Percentiles rank a stretch among this genome's conserved stretches.
Evolutionary conservation across 2,797 vertebrate genomes (phyloP).

Genomic region (Manis javanica): DNA sequence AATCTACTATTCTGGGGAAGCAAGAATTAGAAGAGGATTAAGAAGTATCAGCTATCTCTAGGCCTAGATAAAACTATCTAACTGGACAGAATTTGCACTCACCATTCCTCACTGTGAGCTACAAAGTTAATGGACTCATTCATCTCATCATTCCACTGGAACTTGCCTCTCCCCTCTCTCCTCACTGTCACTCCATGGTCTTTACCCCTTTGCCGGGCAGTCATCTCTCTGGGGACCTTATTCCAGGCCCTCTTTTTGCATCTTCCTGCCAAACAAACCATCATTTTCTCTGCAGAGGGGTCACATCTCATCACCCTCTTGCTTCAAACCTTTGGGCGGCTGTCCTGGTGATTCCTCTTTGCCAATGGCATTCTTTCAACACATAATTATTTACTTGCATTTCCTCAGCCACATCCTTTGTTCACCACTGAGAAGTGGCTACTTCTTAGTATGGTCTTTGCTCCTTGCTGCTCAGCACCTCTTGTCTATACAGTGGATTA

Average conservation of each 20-base stretch:
- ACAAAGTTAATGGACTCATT: background rate
- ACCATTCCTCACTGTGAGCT: no score
- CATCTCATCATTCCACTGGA: background rate
- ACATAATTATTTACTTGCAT: background rate
- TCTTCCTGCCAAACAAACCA: background rate
- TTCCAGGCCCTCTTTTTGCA: no score
- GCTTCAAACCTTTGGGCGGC: background rate
- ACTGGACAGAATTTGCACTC: background rate
- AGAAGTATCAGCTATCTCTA: background rate
- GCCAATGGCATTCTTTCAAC: background rate
- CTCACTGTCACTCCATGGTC: background rate
- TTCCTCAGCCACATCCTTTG: background rate
- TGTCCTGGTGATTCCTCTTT: background rate
- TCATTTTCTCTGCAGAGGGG: background rate
- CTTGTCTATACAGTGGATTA: background rate
- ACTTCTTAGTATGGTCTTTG: background rate
- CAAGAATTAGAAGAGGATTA: background rate
- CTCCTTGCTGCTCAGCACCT: background rate
- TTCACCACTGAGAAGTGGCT: background rate
- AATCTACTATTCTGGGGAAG: background rate
- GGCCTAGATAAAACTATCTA: no score
- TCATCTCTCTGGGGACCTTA: background rate
- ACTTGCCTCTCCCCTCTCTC: background rate
- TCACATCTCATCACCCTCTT: background rate
- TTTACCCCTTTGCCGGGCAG: background rate